Conservation (phyloP, 2,888 invertebrate genomes). For the Philaethria dido region DNA sequence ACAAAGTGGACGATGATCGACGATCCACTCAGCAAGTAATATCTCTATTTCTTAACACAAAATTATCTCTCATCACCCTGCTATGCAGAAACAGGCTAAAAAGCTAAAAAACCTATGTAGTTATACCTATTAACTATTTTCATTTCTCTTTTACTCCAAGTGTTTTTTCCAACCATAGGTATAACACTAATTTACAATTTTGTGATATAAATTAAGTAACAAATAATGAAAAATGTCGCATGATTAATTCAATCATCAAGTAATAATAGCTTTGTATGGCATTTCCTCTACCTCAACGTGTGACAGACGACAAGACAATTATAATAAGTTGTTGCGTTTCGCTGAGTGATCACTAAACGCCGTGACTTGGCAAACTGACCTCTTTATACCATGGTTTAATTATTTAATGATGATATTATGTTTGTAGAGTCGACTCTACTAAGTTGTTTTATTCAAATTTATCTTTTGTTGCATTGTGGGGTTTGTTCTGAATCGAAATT, state of each 20-base stretch:
- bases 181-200: neutral
- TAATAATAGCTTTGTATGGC: constrained; percentile 5
- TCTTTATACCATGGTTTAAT: constrained; percentile 29
- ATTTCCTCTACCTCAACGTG: constrained; percentile 39
- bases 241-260: neutral
- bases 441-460: neutral
- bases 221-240: neutral
- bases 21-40: too few relatives aligned
- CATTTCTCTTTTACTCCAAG: too few relatives aligned
- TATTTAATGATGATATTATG: constrained; percentile 15
- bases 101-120: too few relatives aligned
- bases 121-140: too few relatives aligned
- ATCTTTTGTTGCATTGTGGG: neutral
- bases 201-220: neutral
- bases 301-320: constrained; percentile 45
- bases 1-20: too few relatives aligned
- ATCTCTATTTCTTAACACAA: too few relatives aligned
- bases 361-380: constrained; percentile 42
- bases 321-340: constrained; percentile 37
- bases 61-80: too few relatives aligned
- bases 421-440: neutral
- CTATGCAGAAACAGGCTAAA: too few relatives aligned
- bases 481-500: neutral
- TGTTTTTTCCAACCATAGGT: too few relatives aligned
- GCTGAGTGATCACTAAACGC: constrained; percentile 46